Percentiles rank a stretch among this genome's conserved stretches.
phyloP scores from a whole-genome alignment of 2,113 vertebrate genomes.

The Salvelinus sp. region DNA sequence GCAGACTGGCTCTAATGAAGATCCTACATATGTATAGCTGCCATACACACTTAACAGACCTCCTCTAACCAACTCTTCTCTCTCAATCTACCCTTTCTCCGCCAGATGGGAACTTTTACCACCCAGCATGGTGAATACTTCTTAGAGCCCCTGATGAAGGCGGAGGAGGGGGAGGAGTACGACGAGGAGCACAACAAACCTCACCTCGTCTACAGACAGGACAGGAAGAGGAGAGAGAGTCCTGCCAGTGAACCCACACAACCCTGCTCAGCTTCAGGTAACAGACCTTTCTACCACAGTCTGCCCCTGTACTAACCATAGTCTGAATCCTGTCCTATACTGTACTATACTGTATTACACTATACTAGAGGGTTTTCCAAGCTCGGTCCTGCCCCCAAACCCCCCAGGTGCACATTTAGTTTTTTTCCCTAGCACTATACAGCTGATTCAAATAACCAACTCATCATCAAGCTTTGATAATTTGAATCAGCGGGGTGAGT shows the following conservation, averaged over 20 bases:
- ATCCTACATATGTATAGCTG: too few relatives aligned
- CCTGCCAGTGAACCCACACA: constrained; percentile 52
- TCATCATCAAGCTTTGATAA: too few relatives aligned
- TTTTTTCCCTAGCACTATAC: too few relatives aligned
- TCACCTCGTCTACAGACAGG: constrained; percentile 89
- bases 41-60: too few relatives aligned
- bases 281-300: constrained; percentile 42
- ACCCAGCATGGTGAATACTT: constrained; percentile 90
- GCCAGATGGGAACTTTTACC: constrained; percentile 78
- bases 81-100: constrained; percentile 1
- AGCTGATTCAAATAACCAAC: too few relatives aligned
- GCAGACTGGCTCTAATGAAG: too few relatives aligned
- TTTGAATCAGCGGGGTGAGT: too few relatives aligned
- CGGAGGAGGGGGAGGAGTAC: constrained; percentile 78
- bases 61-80: too few relatives aligned
- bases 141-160: constrained; percentile 87
- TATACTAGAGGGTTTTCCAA: neutral
- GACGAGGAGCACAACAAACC: constrained; percentile 91
- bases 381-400: neutral
- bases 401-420: too few relatives aligned
- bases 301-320: constrained; percentile 31
- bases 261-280: constrained; percentile 88
- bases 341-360: too few relatives aligned
- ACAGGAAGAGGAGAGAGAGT: constrained; percentile 64
- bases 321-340: constrained; percentile 48